phyloP scores from a whole-genome alignment of 2,113 vertebrate species.

The Nesogale talazaci region DNA sequence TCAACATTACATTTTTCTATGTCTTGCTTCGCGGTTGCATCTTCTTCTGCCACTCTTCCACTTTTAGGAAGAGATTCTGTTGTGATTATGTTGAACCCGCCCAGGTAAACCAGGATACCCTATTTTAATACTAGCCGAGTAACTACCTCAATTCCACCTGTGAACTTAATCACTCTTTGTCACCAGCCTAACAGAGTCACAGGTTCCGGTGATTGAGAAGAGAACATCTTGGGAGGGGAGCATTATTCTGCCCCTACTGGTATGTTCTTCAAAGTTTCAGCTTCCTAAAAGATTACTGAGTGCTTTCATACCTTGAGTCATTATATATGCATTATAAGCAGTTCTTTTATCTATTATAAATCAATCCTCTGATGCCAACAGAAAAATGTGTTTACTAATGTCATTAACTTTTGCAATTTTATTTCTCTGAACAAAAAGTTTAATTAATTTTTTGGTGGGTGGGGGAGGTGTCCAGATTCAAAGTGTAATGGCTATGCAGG shows the following conservation, averaged over 20 bases:
- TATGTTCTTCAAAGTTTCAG: constrained; percentile 3
- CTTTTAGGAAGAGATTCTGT: not conserved
- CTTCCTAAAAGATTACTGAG: constrained; percentile 23
- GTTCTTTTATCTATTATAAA: constrained; percentile 19
- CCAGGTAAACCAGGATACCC: constrained; percentile 5
- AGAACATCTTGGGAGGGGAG: not conserved
- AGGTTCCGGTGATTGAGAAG: not conserved
- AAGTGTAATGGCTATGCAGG: too few relatives aligned
- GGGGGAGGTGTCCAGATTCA: too few relatives aligned
- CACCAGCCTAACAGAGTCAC: not conserved
- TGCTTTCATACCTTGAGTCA: constrained; percentile 29
- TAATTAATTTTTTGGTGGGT: not conserved
- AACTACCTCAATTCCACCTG: constrained; percentile 22
- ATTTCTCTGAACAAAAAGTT: constrained; percentile 30
- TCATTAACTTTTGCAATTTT: constrained; percentile 28
- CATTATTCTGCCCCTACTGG: not conserved
- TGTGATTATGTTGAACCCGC: not conserved
- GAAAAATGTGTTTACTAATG: not conserved
- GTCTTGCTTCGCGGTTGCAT: not conserved
- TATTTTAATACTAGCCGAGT: constrained; percentile 36
- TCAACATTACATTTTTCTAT: not conserved
- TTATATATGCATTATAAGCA: not conserved
- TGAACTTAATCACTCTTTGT: constrained; percentile 18
- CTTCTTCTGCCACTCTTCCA: not conserved
- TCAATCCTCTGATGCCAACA: not conserved